Conservation (phyloP, 2,888 invertebrate species). For the Willowsia nigromaculata region DNA sequence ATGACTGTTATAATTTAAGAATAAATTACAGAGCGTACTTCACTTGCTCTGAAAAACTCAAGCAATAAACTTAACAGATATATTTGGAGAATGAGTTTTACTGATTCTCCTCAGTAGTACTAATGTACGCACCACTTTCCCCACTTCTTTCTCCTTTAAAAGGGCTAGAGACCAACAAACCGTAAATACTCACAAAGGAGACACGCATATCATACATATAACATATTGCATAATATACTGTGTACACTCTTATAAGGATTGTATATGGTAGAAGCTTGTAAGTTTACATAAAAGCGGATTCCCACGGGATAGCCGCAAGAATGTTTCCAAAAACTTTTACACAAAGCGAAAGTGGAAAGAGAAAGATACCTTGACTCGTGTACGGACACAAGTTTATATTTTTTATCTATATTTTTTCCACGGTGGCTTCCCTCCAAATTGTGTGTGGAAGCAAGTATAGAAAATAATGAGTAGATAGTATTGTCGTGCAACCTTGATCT, state of each 20-base stretch:
- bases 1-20: too few relatives aligned
- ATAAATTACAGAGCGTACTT: too few relatives aligned
- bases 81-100: constrained; percentile 11
- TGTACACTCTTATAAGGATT: neutral
- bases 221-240: neutral
- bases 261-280: neutral
- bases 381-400: neutral
- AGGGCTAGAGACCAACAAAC: neutral
- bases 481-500: constrained; percentile 56
- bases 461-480: neutral
- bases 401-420: neutral
- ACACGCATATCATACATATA: neutral
- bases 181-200: neutral
- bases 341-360: constrained; percentile 25
- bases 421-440: neutral
- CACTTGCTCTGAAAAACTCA: too few relatives aligned
- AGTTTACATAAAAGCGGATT: constrained; percentile 62
- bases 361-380: neutral
- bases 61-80: too few relatives aligned
- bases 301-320: constrained; percentile 64
- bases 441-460: neutral
- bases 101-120: constrained; percentile 18
- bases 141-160: neutral
- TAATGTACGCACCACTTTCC: neutral
- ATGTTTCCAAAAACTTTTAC: constrained; percentile 48